A percentile compares a stretch with the other conserved stretches of the same genome.
Evolutionary conservation across 1,140 invertebrate species (phyloP).

Genomic region (Physella acuta): DNA sequence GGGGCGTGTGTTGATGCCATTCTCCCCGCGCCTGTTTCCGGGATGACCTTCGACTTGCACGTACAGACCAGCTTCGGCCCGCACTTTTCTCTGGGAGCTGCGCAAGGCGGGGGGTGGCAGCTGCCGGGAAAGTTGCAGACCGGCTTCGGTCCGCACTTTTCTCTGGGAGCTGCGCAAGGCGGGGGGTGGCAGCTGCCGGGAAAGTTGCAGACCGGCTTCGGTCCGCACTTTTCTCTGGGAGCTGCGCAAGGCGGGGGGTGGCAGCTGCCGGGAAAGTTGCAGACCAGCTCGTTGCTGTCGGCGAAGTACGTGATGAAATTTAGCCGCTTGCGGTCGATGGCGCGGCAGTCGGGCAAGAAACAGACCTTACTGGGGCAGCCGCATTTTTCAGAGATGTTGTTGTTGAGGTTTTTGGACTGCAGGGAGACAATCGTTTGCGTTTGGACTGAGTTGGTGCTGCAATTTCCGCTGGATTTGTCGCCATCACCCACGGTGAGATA

Average conservation of each 20-base stretch:
- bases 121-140: not conserved
- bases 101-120: not conserved
- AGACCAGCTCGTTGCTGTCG: not conserved
- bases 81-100: not conserved
- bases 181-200: not conserved
- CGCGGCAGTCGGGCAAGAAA: not conserved
- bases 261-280: not conserved
- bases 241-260: not conserved
- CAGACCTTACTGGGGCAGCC: not conserved
- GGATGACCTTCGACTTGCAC: no score
- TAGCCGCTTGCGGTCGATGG: not conserved
- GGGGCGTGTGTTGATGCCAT: no score
- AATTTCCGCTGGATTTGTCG: no score
- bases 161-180: not conserved
- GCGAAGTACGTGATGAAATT: not conserved
- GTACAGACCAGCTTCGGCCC: no score
- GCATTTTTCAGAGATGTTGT: not conserved
- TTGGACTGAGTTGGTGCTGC: no score
- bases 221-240: no score
- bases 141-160: not conserved
- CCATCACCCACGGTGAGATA: no score
- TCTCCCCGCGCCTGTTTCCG: no score
- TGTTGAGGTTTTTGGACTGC: not conserved
- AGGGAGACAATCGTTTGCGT: no score
- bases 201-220: not conserved